Conservation (phyloP, 2,888 invertebrate genomes). For the Xiphydria camelus region DNA sequence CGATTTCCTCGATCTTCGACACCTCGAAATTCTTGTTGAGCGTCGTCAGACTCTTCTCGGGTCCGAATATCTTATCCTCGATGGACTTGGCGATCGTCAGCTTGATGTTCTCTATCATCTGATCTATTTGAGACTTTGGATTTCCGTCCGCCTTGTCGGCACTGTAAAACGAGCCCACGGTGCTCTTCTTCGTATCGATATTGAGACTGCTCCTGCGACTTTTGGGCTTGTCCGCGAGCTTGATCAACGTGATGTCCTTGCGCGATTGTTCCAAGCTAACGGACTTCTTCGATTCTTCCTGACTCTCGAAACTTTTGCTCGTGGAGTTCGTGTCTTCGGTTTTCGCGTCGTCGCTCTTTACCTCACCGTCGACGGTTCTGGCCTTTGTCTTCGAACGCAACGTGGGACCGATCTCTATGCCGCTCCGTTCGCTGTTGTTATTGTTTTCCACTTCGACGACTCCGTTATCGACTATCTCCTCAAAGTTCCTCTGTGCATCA, state of each 20-base stretch:
- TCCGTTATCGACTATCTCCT: constrained; percentile 29
- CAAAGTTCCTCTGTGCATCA: constrained; percentile 28
- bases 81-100: constrained; percentile 51
- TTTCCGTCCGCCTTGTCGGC: constrained; percentile 40
- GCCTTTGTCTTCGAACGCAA: constrained; percentile 53
- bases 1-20: constrained; percentile 50
- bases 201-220: constrained; percentile 50
- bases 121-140: constrained; percentile 48
- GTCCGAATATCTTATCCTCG: constrained; percentile 47
- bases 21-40: constrained; percentile 47
- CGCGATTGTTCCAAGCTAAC: constrained; percentile 34
- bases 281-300: constrained; percentile 30
- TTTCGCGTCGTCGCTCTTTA: constrained; percentile 20
- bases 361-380: constrained; percentile 37
- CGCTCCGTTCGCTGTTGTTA: constrained; percentile 48
- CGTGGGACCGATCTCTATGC: constrained; percentile 46
- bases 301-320: constrained; percentile 14
- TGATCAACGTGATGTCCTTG: constrained; percentile 42
- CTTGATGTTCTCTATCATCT: constrained; percentile 54
- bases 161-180: constrained; percentile 42
- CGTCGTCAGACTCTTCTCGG: constrained; percentile 40
- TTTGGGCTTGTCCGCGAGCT: constrained; percentile 39
- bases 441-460: constrained; percentile 44
- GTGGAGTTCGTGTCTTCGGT: constrained; percentile 27
- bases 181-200: constrained; percentile 48